Evolutionary conservation across 2,113 vertebrate species (phyloP).

Genomic region (Alexandromys fortis): DNA sequence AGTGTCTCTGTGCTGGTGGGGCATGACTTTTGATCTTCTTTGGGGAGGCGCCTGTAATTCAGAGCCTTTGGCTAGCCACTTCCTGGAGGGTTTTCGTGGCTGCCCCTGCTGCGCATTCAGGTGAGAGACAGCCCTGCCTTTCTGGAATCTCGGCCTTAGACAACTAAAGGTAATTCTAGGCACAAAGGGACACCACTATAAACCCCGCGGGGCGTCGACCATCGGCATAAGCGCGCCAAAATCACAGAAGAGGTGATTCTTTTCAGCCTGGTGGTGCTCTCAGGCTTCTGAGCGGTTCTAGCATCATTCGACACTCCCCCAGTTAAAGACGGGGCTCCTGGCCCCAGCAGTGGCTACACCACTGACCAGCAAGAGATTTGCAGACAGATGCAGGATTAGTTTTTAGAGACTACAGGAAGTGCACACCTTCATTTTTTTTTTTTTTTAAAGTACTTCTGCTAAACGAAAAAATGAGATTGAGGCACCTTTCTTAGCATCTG

Average conservation of each 20-base stretch:
- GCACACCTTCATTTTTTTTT: neutral
- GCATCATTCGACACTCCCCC: neutral
- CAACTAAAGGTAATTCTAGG: neutral
- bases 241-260: neutral
- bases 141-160: neutral
- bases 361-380: neutral
- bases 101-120: conserved; percentile 58
- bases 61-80: conserved; percentile 56
- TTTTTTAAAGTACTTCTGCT: neutral
- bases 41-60: conserved; percentile 22
- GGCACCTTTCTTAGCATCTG: neutral
- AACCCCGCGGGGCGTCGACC: neutral
- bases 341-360: neutral
- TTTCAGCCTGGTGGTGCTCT: neutral
- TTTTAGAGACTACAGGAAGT: neutral
- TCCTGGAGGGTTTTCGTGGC: conserved; percentile 55
- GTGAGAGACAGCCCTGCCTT: conserved; percentile 48
- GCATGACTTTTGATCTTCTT: conserved; percentile 78
- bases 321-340: neutral
- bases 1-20: conserved; percentile 76
- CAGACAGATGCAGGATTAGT: neutral
- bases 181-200: neutral
- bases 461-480: neutral
- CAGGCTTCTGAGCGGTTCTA: neutral
- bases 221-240: neutral